phyloP scores from a whole-genome alignment of 35 echinoderm and acorn worm genomes.

The Eucidaris tribuloides region DNA sequence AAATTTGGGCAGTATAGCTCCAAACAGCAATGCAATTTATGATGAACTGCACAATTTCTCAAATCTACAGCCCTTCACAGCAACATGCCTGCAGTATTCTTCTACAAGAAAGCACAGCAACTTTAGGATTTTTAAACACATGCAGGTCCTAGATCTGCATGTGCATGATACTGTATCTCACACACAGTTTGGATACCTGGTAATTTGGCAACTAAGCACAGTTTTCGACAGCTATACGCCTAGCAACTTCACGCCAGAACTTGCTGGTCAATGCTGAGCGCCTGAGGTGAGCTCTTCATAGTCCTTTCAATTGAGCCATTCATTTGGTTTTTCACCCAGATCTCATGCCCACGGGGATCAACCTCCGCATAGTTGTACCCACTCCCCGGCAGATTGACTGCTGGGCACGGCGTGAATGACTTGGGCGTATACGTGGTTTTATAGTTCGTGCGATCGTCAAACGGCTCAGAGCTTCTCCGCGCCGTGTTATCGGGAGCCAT shows the following conservation, averaged over 20 bases:
- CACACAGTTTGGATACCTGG: no score
- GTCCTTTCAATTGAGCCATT: slow-evolving; percentile 2
- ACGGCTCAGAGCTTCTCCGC: slow-evolving; percentile 69
- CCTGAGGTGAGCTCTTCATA: slow-evolving; percentile 35
- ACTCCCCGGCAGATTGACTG: slow-evolving; percentile 56
- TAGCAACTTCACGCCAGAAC: background rate
- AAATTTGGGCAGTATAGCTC: no score
- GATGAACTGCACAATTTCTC: no score
- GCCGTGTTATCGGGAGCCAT: slow-evolving; percentile 81
- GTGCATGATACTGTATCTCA: no score
- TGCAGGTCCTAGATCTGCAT: no score
- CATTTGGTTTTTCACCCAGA: slow-evolving; percentile 71
- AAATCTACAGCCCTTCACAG: no score
- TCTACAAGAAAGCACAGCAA: no score
- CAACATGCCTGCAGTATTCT: no score
- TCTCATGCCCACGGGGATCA: slow-evolving; percentile 81
- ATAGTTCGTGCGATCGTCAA: slow-evolving; percentile 99
- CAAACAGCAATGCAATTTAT: no score
- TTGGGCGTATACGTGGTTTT: slow-evolving; percentile 90
- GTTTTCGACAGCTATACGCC: no score
- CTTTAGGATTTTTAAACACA: no score
- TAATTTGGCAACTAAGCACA: no score
- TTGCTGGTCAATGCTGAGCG: slow-evolving; percentile 20
- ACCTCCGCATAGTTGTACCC: slow-evolving; percentile 60
- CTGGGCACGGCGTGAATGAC: slow-evolving; percentile 69